Evolutionary conservation across 2,113 vertebrate genomes (phyloP).

Genomic region (Scomber colias): DNA sequence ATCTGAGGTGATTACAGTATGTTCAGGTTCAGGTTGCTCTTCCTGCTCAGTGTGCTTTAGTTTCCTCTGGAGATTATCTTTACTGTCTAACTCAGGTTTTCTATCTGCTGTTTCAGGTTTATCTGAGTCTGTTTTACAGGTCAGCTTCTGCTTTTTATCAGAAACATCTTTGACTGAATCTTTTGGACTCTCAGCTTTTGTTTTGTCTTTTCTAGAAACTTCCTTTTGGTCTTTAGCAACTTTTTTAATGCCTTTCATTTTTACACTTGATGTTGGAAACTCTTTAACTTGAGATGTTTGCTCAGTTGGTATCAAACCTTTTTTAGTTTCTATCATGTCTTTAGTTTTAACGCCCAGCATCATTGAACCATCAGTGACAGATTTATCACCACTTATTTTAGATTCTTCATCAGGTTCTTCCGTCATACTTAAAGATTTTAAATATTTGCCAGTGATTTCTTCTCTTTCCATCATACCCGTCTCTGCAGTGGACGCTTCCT

Average conservation of each 20-base stretch:
- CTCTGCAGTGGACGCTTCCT: neutral
- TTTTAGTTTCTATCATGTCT: neutral
- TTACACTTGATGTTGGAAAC: neutral
- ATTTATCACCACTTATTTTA: constrained; percentile 5
- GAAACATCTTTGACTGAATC: neutral
- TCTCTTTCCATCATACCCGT: neutral
- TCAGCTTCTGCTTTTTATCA: neutral
- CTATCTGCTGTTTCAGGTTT: neutral
- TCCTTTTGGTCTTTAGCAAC: neutral
- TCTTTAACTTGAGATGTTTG: neutral
- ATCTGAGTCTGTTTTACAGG: neutral
- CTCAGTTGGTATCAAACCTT: neutral
- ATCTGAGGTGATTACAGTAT: neutral
- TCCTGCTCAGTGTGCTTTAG: neutral
- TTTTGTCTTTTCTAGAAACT: neutral
- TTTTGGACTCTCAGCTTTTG: neutral
- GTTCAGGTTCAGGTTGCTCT: neutral
- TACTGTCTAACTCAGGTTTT: neutral
- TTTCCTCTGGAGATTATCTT: neutral
- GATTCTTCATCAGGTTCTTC: neutral
- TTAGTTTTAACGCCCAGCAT: neutral
- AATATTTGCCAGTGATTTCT: neutral
- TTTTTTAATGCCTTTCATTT: constrained; percentile 11
- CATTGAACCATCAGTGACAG: constrained; percentile 71
- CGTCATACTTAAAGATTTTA: neutral